Evolutionary conservation across 2,888 invertebrate genomes (phyloP), one percentile per base, ranked within the genome.

Genomic region (Yponomeuta malinellus): DNA sequence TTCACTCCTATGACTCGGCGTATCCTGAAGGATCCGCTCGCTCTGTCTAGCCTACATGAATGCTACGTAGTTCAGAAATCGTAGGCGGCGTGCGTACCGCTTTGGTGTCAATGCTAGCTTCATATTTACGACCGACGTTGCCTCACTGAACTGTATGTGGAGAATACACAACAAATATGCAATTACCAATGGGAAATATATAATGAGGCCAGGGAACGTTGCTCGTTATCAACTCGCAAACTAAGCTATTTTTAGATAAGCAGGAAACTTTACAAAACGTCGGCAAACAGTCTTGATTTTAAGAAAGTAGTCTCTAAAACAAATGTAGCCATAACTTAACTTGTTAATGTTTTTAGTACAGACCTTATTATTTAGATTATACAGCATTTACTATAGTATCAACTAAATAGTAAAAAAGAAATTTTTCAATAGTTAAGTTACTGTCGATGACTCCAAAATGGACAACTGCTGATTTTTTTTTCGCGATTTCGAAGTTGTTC

Each of bases 21-120:
- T 73, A 72, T 33, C 63, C 33, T 73, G 70, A 43, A 71, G 70
- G 70, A 72, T 73, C 63, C 37, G 72, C 74, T 70, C 48, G 84
- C 82, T 78, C 83, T 70, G 72, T 90, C 85, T 84, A 75, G 80
- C 86, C 77, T 78, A 80, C 83, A 87, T 88, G 89, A 88, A 88
- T 88, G 86, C 85, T 83, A 78, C 76, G 85, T 85, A 86, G 86
- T 85, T 85, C 76, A 80, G 83, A 85, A 81, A 43, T 77, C 88
- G 91, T 91, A 86, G 90, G 90, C 87, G 90, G 29, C 33, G 29
- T 59, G 52, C 52, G 52, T 59, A 59, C 15, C 52, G 69, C 69
- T 52, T 63, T 64, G 69, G 74, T 83, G 79, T 79, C 79, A 79
- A 82, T 81, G 81, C 83, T 76, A 78, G 76, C 75, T 73, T 76